Percentiles rank a stretch among this genome's conserved stretches.
These are phyloP conservation scores for Agrypnia vestita DNA, from an alignment of 1,140 invertebrate genomes.

Conservation along the genomic window DNA sequence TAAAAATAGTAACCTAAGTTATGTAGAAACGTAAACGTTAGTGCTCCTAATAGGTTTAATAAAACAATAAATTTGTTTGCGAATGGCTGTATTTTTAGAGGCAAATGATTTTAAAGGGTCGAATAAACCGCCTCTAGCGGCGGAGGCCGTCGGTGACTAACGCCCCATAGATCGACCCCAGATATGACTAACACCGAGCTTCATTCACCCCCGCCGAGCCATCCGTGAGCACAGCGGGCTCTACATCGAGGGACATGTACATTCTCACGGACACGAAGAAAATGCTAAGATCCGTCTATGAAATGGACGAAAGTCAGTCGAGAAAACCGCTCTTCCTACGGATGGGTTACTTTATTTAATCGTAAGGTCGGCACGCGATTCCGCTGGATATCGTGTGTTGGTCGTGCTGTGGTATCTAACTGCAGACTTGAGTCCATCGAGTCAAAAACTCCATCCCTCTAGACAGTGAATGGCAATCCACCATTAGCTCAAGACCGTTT, in stretches of 20 bases:
- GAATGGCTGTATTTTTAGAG: neutral
- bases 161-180: neutral
- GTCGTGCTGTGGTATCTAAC: neutral
- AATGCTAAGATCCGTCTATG: neutral
- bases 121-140: neutral
- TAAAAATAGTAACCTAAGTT: no score
- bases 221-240: neutral
- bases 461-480: no score
- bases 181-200: neutral
- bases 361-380: neutral
- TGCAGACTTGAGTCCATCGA: neutral
- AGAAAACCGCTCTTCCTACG: neutral
- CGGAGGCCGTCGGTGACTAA: neutral
- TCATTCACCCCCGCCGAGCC: neutral
- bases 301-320: neutral
- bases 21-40: no score
- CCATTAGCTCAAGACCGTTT: neutral
- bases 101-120: neutral
- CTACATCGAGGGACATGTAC: neutral
- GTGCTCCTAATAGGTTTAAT: no score
- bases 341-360: neutral
- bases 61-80: no score
- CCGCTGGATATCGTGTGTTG: neutral
- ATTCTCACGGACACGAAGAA: neutral
- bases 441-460: neutral